These are phyloP conservation scores for Lepisosteus oculatus DNA, from an alignment of 2,113 vertebrate species.

Conservation along the genomic window DNA sequence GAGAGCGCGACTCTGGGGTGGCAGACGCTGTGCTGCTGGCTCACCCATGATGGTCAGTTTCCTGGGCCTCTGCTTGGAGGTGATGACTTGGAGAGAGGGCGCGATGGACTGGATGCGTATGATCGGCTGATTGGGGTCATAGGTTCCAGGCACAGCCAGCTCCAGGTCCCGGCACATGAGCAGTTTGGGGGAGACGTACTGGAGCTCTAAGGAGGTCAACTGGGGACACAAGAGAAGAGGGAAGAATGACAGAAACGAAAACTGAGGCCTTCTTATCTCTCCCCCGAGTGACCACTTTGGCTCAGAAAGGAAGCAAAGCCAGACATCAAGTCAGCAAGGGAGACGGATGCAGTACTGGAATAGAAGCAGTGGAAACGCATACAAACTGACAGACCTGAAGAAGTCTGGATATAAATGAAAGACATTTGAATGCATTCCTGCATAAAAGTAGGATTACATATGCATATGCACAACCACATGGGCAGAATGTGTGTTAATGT, in stretches of 20 bases:
- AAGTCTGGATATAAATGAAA: too few species aligned
- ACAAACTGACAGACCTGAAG: too few species aligned
- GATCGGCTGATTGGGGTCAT: conserved; percentile 95
- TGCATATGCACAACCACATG: too few species aligned
- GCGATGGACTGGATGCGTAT: conserved; percentile 97
- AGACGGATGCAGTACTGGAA: too few species aligned
- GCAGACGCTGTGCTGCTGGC: conserved; percentile 24
- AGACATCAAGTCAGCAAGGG: too few species aligned
- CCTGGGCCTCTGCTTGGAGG: conserved; percentile 94
- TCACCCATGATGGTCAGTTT: conserved; percentile 97
- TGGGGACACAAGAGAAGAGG: conserved; percentile 41
- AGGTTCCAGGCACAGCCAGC: conserved; percentile 90
- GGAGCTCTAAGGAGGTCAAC: conserved; percentile 94
- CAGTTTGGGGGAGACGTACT: conserved; percentile 94
- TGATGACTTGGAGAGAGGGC: conserved; percentile 94
- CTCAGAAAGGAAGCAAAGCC: too few species aligned
- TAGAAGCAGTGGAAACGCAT: too few species aligned
- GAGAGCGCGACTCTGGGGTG: background rate
- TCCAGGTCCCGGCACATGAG: conserved; percentile 97
- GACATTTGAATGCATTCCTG: too few species aligned
- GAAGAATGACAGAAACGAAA: background rate
- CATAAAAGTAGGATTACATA: too few species aligned
- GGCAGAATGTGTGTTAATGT: too few species aligned
- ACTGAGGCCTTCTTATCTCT: too few species aligned
- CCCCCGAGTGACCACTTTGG: too few species aligned